Evolutionary conservation across 2,797 vertebrate species (phyloP), one percentile per base, ranked within the genome.

Genomic region (Schizopygopsis pylzovi): DNA sequence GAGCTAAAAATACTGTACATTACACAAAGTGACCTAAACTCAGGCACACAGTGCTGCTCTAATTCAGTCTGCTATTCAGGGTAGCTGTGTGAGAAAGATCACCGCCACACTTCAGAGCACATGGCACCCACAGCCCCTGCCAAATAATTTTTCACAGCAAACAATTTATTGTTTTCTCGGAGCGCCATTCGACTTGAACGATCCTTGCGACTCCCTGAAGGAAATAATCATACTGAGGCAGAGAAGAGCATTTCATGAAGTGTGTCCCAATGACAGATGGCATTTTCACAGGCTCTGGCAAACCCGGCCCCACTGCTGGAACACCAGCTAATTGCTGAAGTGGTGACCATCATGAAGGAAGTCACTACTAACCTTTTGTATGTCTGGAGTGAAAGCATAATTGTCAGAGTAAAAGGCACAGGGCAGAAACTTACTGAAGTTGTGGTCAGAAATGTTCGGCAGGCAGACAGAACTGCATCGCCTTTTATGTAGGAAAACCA

Each of bases 191-290:
- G 41, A 43, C 41, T 43, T 43, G 41, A 43, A 43, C 41, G 41
- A 43, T 43, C 41, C 41, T 43, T 10, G 41, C 9, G 2, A 43
- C 41, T 43, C 41, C 41, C 41, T 43, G 41, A 43, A 94, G 94
- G 92, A 93, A 95, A 91, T 85, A 92, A 91, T 92, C 90, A 77
- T 87, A 90, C 88, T 90, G 90, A 93, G 93, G 91, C 92, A 85
- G 91, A 90, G 92, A 91, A 89, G 91, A 91, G 92, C 90, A 91
- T 92, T 94, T 93, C 92, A 93, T 93, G 92, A 91, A 90, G 92
- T 93, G 92, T 92, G 90, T 92, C 92, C 90, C 93, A 91, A 93
- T 94, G 94, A 94, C 92, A 93, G 92, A 94, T 94, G 94, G 91
- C 90, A 93, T 93, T 94, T 95, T 92, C 92, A 89, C 90, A 92